Percentiles rank a stretch among this genome's conserved stretches.
These are phyloP conservation scores for Pimephales promelas DNA, from an alignment of 2,113 vertebrate species.

Conservation along the genomic window DNA sequence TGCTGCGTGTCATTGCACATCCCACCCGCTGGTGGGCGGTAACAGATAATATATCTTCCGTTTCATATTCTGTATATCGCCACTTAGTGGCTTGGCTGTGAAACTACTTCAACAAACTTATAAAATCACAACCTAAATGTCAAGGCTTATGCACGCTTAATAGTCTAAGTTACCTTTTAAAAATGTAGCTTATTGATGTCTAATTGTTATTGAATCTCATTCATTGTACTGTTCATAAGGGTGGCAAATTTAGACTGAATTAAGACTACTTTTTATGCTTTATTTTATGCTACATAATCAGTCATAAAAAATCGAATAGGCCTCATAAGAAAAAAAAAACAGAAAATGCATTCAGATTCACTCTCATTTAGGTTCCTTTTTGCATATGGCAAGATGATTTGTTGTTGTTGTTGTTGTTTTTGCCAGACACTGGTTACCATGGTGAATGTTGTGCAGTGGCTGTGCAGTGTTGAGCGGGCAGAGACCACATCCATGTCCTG, in stretches of 20 bases:
- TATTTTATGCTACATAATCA: neutral
- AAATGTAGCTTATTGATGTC: too few species aligned
- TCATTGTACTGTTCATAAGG: neutral
- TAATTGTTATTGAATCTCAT: neutral
- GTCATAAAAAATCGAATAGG: neutral
- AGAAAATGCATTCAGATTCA: neutral
- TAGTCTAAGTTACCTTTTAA: too few species aligned
- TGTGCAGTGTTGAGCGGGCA: neutral
- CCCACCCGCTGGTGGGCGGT: neutral
- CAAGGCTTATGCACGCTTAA: too few species aligned
- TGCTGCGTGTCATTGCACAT: neutral
- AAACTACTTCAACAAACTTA: neutral
- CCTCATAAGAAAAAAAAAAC: neutral
- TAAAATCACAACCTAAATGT: too few species aligned
- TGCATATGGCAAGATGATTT: neutral
- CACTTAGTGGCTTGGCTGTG: conserved; percentile 13
- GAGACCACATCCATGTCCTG: conserved; percentile 19
- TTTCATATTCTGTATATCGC: neutral
- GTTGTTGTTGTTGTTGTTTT: conserved; percentile 13
- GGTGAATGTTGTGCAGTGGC: neutral
- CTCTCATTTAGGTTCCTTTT: neutral
- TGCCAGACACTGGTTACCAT: neutral
- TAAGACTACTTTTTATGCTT: neutral
- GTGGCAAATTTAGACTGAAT: neutral
- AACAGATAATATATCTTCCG: neutral